phyloP scores from a whole-genome alignment of 1,140 invertebrate genomes.

The Diabrotica undecimpunctata region DNA sequence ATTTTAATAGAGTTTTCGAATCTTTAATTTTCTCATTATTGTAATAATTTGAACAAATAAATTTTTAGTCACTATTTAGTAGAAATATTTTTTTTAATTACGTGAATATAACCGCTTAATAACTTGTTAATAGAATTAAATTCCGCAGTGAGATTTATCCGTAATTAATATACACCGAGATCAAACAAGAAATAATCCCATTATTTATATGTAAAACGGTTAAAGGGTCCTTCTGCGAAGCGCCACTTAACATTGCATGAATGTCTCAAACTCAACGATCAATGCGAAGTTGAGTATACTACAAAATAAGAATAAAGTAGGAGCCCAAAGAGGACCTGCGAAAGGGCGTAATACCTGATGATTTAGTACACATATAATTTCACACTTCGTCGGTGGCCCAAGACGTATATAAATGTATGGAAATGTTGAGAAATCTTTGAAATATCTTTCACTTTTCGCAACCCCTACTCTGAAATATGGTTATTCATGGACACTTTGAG shows the following conservation, averaged over 20 bases:
- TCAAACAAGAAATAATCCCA: too few species aligned
- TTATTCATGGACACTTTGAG: constrained; percentile 22
- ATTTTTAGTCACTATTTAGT: too few species aligned
- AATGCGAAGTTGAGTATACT: not conserved
- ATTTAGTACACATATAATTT: constrained; percentile 33
- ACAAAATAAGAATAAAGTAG: constrained; percentile 3
- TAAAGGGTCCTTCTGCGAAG: not conserved
- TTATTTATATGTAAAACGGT: too few species aligned
- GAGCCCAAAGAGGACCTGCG: not conserved
- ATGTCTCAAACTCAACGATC: not conserved
- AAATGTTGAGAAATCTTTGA: constrained; percentile 32
- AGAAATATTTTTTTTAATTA: too few species aligned
- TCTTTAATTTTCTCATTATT: too few species aligned
- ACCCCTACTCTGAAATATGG: constrained; percentile 26
- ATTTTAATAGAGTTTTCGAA: too few species aligned
- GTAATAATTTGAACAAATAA: too few species aligned
- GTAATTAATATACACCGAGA: too few species aligned
- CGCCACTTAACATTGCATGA: not conserved
- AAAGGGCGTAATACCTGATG: constrained; percentile 21
- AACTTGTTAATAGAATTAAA: too few species aligned
- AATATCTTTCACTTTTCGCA: constrained; percentile 32
- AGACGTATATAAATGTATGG: constrained; percentile 34
- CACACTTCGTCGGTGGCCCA: constrained; percentile 16
- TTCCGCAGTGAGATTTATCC: too few species aligned
- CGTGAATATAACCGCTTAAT: too few species aligned